Conservation (phyloP, 1,140 invertebrate genomes). For the Caligus rogercresseyi region DNA sequence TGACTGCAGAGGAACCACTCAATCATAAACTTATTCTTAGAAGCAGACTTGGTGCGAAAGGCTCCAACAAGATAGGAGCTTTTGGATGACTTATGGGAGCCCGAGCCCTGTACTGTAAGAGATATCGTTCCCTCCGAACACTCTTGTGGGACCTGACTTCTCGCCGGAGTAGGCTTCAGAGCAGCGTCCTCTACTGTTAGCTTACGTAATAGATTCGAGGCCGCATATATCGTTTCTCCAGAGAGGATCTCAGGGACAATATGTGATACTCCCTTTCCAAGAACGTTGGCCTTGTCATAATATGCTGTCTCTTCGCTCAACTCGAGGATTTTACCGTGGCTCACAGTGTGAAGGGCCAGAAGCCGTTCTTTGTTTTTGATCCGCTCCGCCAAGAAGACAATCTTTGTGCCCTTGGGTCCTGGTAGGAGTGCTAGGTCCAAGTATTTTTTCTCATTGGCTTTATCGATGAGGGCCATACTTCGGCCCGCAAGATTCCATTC, state of each 20-base stretch:
- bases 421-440: conserved; percentile 13
- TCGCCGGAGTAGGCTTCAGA: conserved; percentile 14
- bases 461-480: not conserved
- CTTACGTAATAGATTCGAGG: conserved; percentile 11
- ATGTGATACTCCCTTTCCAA: conserved; percentile 15
- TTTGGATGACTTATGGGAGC: not conserved
- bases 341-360: conserved; percentile 2
- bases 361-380: conserved; percentile 21
- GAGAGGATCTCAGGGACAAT: not conserved
- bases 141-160: conserved; percentile 13
- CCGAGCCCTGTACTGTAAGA: not conserved
- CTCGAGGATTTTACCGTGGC: not conserved
- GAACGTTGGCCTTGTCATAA: conserved; percentile 18
- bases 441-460: not conserved
- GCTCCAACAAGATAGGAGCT: not conserved
- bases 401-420: not conserved
- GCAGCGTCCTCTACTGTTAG: conserved; percentile 7
- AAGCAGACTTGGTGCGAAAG: conserved; percentile 16
- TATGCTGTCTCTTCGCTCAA: conserved; percentile 11
- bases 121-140: conserved; percentile 14
- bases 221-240: not conserved
- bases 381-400: conserved; percentile 12
- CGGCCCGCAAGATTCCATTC: conserved; percentile 7
- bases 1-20: conserved; percentile 2
- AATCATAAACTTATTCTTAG: conserved; percentile 17